Evolutionary conservation across 2,113 vertebrate genomes (phyloP), one percentile per base, ranked within the genome.

Genomic region (Ailuropoda melanoleuca): DNA sequence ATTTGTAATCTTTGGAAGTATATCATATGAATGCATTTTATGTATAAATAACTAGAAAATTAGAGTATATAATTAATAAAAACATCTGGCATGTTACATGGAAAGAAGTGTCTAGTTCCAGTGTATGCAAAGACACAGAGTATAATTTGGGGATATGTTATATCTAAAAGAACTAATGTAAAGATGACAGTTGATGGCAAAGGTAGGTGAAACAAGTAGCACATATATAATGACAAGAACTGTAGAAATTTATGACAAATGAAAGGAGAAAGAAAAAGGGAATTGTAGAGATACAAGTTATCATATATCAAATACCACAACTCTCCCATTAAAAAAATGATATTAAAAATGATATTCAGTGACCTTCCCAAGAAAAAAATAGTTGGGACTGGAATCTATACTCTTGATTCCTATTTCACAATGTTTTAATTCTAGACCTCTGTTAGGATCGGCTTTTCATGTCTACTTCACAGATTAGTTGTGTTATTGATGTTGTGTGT

Each of bases 401-500:
- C 0, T 58, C 18, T 85, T 80, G 18, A 60, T 77, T 93, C 2
- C 17, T 62, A 11, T 55, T 56, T 96, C 78, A 74, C 0, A 83
- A 12, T n/a, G 19, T 18, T 98, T 88, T 66, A 88, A 60, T 80
- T 95, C 53, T 56, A 80, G 39, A 89, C 10, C 26, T 84, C 46
- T 39, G 23, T 46, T 88, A 70, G 72, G 39, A 82, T 37, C 96
- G 55, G 55, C 8, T 62, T 93, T 96, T 94, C 37, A 6, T 55
- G 19, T 84, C 34, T 88, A 77, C 55, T 68, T 92, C 62, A 81
- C 62, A 88, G 77, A 95, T 93, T 72, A 58, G 34, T 72, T 64
- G 23, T 80, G 31, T 75, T 93, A 93, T 88, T 96, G 90, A 97
- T 75, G 64, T n/a, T 85, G 62, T 77, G 21, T 84, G 43, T 95